Evolutionary conservation across 2,113 vertebrate genomes (phyloP), one percentile per base, ranked within the genome.

Genomic region (Apodemus sylvaticus): DNA sequence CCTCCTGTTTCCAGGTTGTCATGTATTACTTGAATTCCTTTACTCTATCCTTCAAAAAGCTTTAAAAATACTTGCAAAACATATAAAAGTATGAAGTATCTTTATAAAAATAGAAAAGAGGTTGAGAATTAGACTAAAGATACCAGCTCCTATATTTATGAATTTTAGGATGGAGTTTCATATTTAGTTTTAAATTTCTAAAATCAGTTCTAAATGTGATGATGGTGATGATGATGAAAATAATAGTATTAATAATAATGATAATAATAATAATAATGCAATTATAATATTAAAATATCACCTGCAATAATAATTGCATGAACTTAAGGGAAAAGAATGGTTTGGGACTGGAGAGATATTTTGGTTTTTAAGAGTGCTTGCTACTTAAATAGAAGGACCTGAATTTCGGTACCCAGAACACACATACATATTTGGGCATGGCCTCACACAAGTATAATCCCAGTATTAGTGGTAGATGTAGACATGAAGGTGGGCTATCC

Each of bases 1-100:
- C 78, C 20, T 93, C 24, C 73, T 95, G 93, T 93, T 96, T 97
- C 97, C 77, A 89, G 73, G 9, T 39, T 53, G 68, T 94, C 74
- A 96, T 36, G 74, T 64, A 83, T 53, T 26, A 94, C 76, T 93
- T 81, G 90, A 85, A 77, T 82, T 92, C 12, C 39, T 94, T 10
- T 88, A 29, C 39, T 95, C 13, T 88, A 29, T 87, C 45, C 12
- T 53, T 12, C 22, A 87, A 87, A 93, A 81, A 74, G 1, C 16
- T 62, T 88, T 64, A 22, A 96, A 87, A 93, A 86, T n/a, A 71
- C 92, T 81, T 1, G 76, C 64, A 91, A 94, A 78, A 82, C 36
- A 94, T 85, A 62, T 22, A 92, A 93, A 97, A 91, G 96, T 89
- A 29, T 48, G 48, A 45, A 94, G 22, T 79, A 0, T 95, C 89